Base-by-base conservation (phyloP, 1,140 invertebrate species). In the Sycophaga agraensis region DNA sequence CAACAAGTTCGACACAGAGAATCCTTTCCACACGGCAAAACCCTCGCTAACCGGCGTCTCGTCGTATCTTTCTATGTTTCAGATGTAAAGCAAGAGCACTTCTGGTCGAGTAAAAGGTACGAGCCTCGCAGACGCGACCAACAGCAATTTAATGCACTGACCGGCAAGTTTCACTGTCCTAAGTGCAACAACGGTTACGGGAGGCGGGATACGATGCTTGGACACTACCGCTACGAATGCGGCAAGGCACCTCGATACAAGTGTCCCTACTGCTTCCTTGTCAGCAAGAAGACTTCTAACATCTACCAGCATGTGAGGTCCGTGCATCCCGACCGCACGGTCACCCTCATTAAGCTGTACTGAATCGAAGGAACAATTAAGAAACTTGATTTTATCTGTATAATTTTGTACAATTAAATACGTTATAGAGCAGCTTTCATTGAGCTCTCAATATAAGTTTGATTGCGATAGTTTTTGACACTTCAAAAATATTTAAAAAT, bases 181-280 rank as follows among this genome's bases (percentile, higher is more conserved):
- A 77, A 71, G 40, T 80, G 79, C 67, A 78, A 78, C 66, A 80
- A 78, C 54, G 78, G 77, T 24, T 81, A 80, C 63, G 70, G 74
- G 22, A 75, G 78, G 40, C 62, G 74, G 2, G 76, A 80, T 59
- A 80, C 76, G 2, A 81, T 81, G 78, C 42, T 78, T 61, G 71
- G 71, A 46, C 81, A 83, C 61, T 78, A 73, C 50, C 73, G 78
- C 17, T 82, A 82, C 76, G 84, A 87, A 68, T 87, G 85, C 60
- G 85, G 85, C 11, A 82, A 85, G 64, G 84, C 85, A 46, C 84
- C 85, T 4, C 72, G 83, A 22, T 84, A 84, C 71, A 82, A 84
- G 63, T 87, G 86, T 66, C 83, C 82, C 19, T 76, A 81, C 62
- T 86, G 84, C 67, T 46, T 71, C 0, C 67, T 75, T 21, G 70